Conservation (phyloP, 2,113 vertebrate genomes). For the Hippocampus guttulatus region DNA sequence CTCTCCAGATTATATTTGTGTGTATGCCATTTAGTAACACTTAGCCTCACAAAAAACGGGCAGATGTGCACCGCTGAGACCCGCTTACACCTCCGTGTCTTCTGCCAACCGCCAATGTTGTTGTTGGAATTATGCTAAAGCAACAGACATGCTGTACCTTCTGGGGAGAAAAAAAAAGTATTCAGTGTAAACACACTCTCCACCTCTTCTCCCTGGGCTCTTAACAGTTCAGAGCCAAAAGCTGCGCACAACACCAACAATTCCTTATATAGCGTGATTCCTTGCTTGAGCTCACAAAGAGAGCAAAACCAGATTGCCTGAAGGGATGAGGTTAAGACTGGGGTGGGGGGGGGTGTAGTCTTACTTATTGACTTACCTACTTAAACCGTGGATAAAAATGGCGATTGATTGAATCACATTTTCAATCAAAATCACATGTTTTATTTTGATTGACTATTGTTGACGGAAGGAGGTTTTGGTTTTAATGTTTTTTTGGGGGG, state of each 20-base stretch:
- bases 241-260: slow-evolving; percentile 40
- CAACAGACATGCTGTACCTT: slow-evolving; percentile 35
- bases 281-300: slow-evolving; percentile 26
- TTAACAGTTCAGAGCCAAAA: slow-evolving; percentile 36
- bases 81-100: slow-evolving; percentile 3
- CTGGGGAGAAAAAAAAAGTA: slow-evolving; percentile 43
- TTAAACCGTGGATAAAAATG: neutral
- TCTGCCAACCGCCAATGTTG: slow-evolving; percentile 33
- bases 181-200: slow-evolving; percentile 43
- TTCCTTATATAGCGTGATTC: slow-evolving; percentile 60
- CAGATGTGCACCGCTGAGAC: slow-evolving; percentile 11
- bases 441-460: too few relatives aligned
- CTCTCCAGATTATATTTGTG: neutral
- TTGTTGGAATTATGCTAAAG: slow-evolving; percentile 39
- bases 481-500: too few relatives aligned
- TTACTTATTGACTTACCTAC: slow-evolving; percentile 36
- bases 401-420: neutral
- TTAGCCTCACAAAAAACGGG: slow-evolving; percentile 11
- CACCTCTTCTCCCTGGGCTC: slow-evolving; percentile 23
- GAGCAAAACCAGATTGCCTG: slow-evolving; percentile 30
- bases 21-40: neutral
- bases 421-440: too few relatives aligned
- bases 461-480: too few relatives aligned
- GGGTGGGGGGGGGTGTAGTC: slow-evolving; percentile 21
- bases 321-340: slow-evolving; percentile 29